Percentiles rank a stretch among this genome's conserved stretches.
Conservation (phyloP, 92 coral and sea anemone genomes). For the Heliopora coerulea region DNA sequence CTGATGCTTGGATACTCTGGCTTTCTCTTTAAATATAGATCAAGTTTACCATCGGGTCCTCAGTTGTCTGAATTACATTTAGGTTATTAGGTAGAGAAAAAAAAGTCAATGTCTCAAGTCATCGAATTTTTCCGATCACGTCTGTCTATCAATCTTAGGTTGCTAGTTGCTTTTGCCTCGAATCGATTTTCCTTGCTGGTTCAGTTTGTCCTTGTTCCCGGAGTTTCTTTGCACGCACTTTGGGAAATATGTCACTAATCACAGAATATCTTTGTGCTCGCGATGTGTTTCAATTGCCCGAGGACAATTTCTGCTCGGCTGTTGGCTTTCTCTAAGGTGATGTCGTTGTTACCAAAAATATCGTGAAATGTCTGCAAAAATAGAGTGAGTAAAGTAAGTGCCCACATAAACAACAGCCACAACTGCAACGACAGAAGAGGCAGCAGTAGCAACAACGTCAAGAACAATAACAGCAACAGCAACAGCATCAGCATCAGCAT, state of each 20-base stretch:
- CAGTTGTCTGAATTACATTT: too few relatives aligned
- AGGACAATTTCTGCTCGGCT: conserved; percentile 85
- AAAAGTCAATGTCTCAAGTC: too few relatives aligned
- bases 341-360: conserved; percentile 71
- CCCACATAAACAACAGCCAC: too few relatives aligned
- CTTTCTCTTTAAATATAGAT: too few relatives aligned
- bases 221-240: neutral
- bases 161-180: conserved; percentile 42
- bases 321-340: conserved; percentile 78
- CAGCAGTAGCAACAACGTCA: too few relatives aligned
- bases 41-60: too few relatives aligned
- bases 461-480: too few relatives aligned
- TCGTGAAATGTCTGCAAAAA: conserved; percentile 80
- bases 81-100: too few relatives aligned
- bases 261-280: conserved; percentile 74
- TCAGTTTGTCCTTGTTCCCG: neutral
- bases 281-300: conserved; percentile 76
- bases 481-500: too few relatives aligned
- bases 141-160: neutral
- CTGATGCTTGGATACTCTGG: too few relatives aligned
- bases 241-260: conserved; percentile 42
- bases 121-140: neutral
- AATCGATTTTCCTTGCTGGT: neutral
- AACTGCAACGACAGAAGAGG: too few relatives aligned
- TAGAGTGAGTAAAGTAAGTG: neutral